A percentile compares a stretch with the other conserved stretches of the same genome.
Evolutionary conservation across 2,113 vertebrate species (phyloP).

Genomic region (Lynx canadensis): DNA sequence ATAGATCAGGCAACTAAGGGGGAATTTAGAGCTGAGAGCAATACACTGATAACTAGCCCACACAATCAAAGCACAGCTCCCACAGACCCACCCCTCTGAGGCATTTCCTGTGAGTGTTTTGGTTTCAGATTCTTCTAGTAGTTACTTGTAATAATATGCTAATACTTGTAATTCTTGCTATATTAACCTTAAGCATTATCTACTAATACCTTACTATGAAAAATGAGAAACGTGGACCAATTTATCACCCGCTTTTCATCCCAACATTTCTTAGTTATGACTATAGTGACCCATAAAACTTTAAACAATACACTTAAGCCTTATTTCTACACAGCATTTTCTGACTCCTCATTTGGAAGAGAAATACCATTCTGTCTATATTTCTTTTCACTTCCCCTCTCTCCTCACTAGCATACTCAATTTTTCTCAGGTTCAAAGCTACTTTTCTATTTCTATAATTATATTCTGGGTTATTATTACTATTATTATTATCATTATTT

Average conservation of each 20-base stretch:
- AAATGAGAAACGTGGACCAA: background rate
- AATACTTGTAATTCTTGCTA: background rate
- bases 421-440: background rate
- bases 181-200: background rate
- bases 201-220: background rate
- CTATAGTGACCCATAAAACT: background rate
- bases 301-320: background rate
- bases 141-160: background rate
- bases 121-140: background rate
- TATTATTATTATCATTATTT: background rate
- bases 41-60: background rate
- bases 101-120: background rate
- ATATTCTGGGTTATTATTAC: background rate
- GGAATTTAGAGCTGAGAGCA: background rate
- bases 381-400: background rate
- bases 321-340: background rate
- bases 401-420: background rate
- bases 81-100: background rate
- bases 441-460: background rate
- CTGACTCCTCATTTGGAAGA: background rate
- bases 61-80: background rate
- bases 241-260: background rate
- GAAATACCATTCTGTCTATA: fast-evolving
- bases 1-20: background rate
- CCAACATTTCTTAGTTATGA: background rate